Conservation (phyloP, 2,113 vertebrate genomes). For the Pseudorectes ferrugineus region DNA sequence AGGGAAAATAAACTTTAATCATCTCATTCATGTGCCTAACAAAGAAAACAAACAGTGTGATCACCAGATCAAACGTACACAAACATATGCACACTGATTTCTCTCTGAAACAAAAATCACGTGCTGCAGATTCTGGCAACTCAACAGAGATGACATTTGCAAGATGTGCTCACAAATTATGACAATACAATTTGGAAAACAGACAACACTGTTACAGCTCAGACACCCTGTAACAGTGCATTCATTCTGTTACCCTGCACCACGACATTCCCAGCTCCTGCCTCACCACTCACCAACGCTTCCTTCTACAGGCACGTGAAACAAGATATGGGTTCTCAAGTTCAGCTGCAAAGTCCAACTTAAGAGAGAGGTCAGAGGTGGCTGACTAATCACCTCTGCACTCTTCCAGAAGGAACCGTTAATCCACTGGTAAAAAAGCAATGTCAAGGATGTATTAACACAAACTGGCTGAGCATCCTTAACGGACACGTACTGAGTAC, state of each 20-base stretch:
- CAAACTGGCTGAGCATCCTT: background rate
- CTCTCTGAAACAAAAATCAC: background rate
- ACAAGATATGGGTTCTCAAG: conserved; percentile 27
- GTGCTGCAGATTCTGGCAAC: background rate
- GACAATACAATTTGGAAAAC: background rate
- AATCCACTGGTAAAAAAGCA: conserved; percentile 17
- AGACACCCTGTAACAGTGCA: accelerated
- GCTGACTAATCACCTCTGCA: conserved; percentile 6
- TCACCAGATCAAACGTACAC: background rate
- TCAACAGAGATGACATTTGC: background rate
- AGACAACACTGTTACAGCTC: background rate
- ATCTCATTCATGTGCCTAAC: background rate
- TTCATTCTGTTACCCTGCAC: background rate
- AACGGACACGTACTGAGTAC: accelerated
- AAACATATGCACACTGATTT: accelerated
- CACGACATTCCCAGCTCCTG: background rate
- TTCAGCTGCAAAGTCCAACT: conserved; percentile 31
- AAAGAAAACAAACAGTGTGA: background rate
- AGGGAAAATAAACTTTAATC: background rate
- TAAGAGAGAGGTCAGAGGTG: conserved; percentile 28
- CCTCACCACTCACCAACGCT: background rate
- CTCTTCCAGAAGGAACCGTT: background rate
- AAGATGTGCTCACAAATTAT: background rate
- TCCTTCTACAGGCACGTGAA: background rate
- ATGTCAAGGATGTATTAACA: background rate